Evolutionary conservation across 2,888 invertebrate species (phyloP), one percentile per base, ranked within the genome.

Genomic region (Xylophagus ater): DNA sequence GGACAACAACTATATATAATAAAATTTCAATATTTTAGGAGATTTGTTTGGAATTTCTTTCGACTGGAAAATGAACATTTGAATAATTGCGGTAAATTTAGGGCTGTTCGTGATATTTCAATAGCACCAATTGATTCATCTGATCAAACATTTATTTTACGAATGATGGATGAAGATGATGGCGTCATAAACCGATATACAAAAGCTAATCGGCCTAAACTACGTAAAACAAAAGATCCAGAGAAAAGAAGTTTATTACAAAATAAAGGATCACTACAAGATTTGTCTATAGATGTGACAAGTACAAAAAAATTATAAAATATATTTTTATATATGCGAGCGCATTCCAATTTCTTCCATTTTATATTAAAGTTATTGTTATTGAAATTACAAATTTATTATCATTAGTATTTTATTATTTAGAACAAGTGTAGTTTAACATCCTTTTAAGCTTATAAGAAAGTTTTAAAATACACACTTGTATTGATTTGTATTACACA

Each of bases 31-130:
- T n/a, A n/a, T n/a, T 36, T 10, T 59, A 85, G 88, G 57, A 77
- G 97, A 39, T 98, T 97, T 67, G 79, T 98, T 32, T 98, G 98
- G 98, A 98, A 98, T 68, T 98, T 92, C 68, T 96, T 98, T 72
- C 96, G 98, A 0, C 65, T 98, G 55, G 98, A 98, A 69, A 98
- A 98, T 70, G 98, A 98, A 60, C 98, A 98, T 64, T 70, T 98
- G 26, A 98, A 98, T 69, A 99, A 98, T 69, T 97, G 97, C 68
- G 98, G 98, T 62, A 86, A 88, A 69, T 98, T 98, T 73, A 73
- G 98, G 55, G 98, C 98, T 7, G 97, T 98, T 1, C 70, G 98
- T 4, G 98, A 98, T 66, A 98, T 98, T 47, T 90, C 89, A 0
- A 89, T 94, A 34, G 92, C 90, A 29, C 93, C 93, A 2, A 74